phyloP scores from a whole-genome alignment of 1,140 invertebrate species.

The Teleopsis dalmanni region DNA sequence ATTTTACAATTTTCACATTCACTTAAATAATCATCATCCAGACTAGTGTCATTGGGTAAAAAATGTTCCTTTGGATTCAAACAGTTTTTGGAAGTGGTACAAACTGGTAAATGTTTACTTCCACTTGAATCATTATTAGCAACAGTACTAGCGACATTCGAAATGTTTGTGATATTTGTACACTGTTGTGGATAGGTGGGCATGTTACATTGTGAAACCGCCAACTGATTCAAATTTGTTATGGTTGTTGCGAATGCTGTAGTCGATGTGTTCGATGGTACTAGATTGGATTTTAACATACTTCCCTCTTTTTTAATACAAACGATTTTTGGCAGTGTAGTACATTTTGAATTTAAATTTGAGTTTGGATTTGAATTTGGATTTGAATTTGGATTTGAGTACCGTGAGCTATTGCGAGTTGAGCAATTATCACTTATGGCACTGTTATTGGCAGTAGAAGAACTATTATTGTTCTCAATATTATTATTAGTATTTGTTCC shows the following conservation, averaged over 20 bases:
- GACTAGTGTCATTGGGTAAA: conserved; percentile 48
- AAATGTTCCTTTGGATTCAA: conserved; percentile 43
- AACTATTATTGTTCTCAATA: conserved; percentile 18
- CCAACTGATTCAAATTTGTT: conserved; percentile 5
- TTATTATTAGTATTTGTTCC: conserved; percentile 3
- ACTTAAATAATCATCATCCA: conserved; percentile 66
- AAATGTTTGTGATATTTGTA: not conserved
- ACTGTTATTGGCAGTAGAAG: not conserved
- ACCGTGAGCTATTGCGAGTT: not conserved
- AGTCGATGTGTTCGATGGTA: conserved; percentile 7
- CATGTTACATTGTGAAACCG: conserved; percentile 35
- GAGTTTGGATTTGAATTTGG: not conserved
- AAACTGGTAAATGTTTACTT: conserved; percentile 38
- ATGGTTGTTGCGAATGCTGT: conserved; percentile 5
- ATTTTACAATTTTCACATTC: conserved; percentile 79
- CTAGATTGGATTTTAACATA: too few species aligned
- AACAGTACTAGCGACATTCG: not conserved
- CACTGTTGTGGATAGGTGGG: conserved; percentile 28
- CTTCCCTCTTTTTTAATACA: conserved; percentile 13
- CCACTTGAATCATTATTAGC: not conserved
- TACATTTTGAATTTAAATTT: conserved; percentile 10
- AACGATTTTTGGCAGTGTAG: conserved; percentile 19
- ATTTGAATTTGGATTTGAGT: not conserved
- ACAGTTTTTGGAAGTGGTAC: conserved; percentile 43
- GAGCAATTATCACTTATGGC: not conserved